These are phyloP conservation scores for Rhodinocichla rosea DNA, from an alignment of 2,113 vertebrate genomes.

Conservation along the genomic window DNA sequence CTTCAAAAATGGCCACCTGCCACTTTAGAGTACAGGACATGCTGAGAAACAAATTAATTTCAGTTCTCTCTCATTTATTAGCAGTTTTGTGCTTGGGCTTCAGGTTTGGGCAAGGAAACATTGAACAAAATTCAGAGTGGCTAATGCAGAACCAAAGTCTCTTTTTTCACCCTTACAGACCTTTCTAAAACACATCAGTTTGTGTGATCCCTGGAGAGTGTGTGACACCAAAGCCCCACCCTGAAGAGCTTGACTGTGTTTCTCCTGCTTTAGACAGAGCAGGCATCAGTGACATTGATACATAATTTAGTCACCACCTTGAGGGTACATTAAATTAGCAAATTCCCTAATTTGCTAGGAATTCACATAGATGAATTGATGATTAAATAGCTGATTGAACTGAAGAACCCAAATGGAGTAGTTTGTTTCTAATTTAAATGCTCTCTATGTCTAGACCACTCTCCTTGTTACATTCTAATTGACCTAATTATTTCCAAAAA, in stretches of 20 bases:
- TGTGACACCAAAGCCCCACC: not conserved
- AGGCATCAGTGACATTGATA: constrained; percentile 41
- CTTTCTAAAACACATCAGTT: not conserved
- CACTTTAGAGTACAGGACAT: not conserved
- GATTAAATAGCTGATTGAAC: constrained; percentile 57
- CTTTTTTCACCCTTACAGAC: not conserved
- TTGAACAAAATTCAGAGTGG: not conserved
- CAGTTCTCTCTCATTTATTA: not conserved
- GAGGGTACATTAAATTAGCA: constrained; percentile 57
- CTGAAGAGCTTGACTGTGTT: not conserved
- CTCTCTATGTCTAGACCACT: constrained; percentile 49
- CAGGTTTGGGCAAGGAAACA: not conserved
- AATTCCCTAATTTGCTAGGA: constrained; percentile 57
- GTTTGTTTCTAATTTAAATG: constrained; percentile 60
- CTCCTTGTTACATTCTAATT: constrained; percentile 65
- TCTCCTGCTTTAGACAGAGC: not conserved
- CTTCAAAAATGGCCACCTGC: not conserved
- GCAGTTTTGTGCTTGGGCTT: not conserved
- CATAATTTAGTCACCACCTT: constrained; percentile 60
- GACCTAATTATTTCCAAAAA: constrained; percentile 60
- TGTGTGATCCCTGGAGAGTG: not conserved
- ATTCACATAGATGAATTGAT: constrained; percentile 51
- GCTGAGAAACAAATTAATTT: not conserved
- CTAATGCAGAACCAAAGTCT: not conserved
- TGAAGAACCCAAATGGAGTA: constrained; percentile 46